These are phyloP conservation scores for Hassar affinis DNA, from an alignment of 2,113 vertebrate species.

Conservation along the genomic window DNA sequence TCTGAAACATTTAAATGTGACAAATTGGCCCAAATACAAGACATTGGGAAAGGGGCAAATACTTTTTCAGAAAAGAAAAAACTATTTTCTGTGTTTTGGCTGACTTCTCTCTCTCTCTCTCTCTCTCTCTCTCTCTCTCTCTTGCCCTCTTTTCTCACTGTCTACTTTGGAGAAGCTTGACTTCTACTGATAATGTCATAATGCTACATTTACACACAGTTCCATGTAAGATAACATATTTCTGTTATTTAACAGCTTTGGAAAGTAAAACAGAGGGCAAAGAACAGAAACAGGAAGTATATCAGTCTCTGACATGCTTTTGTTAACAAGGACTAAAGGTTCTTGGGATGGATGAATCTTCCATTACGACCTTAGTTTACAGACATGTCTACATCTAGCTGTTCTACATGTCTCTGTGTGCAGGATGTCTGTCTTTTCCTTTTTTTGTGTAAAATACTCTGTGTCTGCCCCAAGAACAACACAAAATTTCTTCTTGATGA, in stretches of 20 bases:
- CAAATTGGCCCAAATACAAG: too few species aligned
- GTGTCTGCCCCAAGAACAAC: constrained; percentile 49
- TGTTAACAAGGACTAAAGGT: not conserved
- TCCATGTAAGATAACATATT: not conserved
- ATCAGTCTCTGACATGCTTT: not conserved
- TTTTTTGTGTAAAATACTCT: constrained; percentile 51
- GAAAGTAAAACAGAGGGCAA: not conserved
- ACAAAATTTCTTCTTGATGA: constrained; percentile 45
- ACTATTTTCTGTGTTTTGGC: not conserved
- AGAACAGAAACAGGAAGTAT: not conserved
- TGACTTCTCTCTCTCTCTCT: not conserved
- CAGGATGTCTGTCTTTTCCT: constrained; percentile 1
- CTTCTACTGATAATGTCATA: not conserved
- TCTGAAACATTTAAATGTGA: too few species aligned
- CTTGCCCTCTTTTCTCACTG: not conserved
- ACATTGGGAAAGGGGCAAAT: too few species aligned
- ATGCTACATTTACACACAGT: not conserved
- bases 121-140: not conserved
- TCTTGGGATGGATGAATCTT: not conserved
- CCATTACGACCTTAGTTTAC: not conserved
- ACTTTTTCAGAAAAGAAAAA: not conserved
- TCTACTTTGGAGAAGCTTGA: not conserved
- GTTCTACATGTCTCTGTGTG: constrained; percentile 32
- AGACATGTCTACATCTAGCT: constrained; percentile 2
- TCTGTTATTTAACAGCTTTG: not conserved